A percentile compares a stretch with the other conserved stretches of the same genome.
These are phyloP conservation scores for Syrrhaptes paradoxus DNA, from an alignment of 2,113 vertebrate genomes.

Conservation along the genomic window DNA sequence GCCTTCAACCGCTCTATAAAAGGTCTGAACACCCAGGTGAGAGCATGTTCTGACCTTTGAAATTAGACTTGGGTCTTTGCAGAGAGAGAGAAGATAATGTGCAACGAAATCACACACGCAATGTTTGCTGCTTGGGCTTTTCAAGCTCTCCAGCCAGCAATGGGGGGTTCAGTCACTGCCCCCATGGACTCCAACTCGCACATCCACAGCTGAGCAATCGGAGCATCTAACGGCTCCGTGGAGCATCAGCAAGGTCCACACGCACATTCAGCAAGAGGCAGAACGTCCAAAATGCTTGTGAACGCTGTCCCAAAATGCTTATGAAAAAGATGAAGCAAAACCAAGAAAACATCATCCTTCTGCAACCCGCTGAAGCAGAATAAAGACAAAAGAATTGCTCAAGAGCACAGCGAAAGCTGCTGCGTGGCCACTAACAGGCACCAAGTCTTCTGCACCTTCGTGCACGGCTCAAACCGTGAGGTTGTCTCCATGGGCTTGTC, in stretches of 20 bases:
- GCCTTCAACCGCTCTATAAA: neutral
- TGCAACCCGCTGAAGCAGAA: neutral
- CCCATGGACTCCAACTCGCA: neutral
- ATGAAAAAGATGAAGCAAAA: accelerated
- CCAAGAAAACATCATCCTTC: neutral
- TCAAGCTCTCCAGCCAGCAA: neutral
- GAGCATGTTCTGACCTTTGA: slow-evolving; percentile 22
- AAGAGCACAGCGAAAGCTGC: neutral
- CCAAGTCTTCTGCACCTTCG: neutral
- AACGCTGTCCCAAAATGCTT: neutral
- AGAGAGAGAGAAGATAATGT: neutral
- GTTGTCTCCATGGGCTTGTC: accelerated
- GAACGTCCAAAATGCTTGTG: neutral
- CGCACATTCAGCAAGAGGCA: neutral
- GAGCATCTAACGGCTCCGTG: accelerated
- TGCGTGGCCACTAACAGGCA: neutral
- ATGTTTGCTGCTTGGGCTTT: neutral
- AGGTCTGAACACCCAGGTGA: slow-evolving; percentile 22
- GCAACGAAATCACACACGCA: neutral
- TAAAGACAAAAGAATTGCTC: accelerated
- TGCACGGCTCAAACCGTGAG: accelerated
- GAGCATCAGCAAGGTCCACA: accelerated
- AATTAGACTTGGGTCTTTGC: slow-evolving; percentile 17
- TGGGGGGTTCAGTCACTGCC: neutral
- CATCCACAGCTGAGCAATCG: accelerated